Conservation (phyloP, 2,888 invertebrate species). For the Agrenia bidenticulata region DNA sequence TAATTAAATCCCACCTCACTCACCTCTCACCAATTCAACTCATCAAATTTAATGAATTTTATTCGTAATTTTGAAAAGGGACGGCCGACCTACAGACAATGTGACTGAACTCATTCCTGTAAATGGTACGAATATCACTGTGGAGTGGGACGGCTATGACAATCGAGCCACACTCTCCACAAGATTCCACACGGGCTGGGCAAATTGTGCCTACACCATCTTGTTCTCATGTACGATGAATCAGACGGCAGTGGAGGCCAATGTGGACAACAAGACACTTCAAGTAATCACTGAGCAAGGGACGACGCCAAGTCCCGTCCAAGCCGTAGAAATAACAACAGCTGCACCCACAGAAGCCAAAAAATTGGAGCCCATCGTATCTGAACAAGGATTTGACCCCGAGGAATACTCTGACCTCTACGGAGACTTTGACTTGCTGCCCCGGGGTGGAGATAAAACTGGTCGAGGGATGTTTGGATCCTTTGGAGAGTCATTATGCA, state of each 20-base stretch:
- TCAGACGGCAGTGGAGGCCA: background rate
- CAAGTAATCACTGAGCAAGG: background rate
- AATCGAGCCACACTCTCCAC: background rate
- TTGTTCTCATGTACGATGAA: background rate
- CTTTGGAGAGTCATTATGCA: too few species aligned
- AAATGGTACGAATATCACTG: background rate
- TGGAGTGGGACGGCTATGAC: slow-evolving; percentile 4
- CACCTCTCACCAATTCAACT: too few species aligned
- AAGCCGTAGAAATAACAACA: background rate
- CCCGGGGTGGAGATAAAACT: background rate
- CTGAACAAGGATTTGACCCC: background rate
- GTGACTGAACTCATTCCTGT: background rate
- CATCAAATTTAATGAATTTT: too few species aligned
- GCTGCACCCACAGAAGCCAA: background rate
- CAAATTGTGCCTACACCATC: background rate
- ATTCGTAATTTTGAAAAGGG: background rate
- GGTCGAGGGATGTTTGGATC: slow-evolving; percentile 1
- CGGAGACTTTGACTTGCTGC: slow-evolving; percentile 5
- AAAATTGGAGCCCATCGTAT: background rate
- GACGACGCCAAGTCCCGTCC: background rate
- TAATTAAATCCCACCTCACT: too few species aligned
- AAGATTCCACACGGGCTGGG: slow-evolving; percentile 5
- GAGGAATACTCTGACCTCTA: background rate
- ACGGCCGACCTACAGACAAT: background rate
- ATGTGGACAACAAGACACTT: background rate